Conservation (phyloP, 2,888 invertebrate genomes). For the Drosophila siamana region DNA sequence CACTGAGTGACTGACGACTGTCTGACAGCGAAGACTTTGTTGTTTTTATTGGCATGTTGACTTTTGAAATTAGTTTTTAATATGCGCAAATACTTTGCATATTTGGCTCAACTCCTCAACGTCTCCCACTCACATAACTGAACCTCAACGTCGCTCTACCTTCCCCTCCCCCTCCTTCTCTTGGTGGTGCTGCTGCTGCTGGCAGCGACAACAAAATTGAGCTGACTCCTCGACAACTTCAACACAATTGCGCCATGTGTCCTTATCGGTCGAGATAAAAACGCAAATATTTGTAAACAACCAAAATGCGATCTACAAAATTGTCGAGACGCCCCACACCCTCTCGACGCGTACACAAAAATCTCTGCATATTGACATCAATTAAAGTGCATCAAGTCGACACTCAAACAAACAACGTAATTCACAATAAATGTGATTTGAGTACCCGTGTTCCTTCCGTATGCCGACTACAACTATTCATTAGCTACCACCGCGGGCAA, state of each 20-base stretch:
- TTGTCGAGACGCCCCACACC: slow-evolving; percentile 26
- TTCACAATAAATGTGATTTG: slow-evolving; percentile 78
- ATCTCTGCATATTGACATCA: slow-evolving; percentile 82
- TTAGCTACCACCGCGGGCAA: slow-evolving; percentile 68
- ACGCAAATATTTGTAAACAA: slow-evolving; percentile 76
- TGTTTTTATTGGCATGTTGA: slow-evolving; percentile 84
- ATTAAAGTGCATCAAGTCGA: slow-evolving; percentile 83
- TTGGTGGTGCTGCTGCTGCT: too few relatives aligned
- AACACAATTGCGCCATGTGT: slow-evolving; percentile 67
- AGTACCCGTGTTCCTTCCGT: slow-evolving; percentile 36
- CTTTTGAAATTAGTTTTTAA: slow-evolving; percentile 85
- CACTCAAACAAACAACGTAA: slow-evolving; percentile 81
- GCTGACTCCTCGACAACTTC: slow-evolving; percentile 24
- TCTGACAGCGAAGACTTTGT: slow-evolving; percentile 41
- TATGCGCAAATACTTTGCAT: slow-evolving; percentile 84
- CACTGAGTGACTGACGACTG: not conserved
- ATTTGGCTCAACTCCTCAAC: slow-evolving; percentile 46
- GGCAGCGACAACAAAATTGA: slow-evolving; percentile 17
- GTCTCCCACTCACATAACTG: too few relatives aligned
- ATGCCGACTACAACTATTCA: slow-evolving; percentile 68
- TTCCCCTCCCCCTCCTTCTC: too few relatives aligned
- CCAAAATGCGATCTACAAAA: slow-evolving; percentile 63
- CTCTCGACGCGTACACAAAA: slow-evolving; percentile 30
- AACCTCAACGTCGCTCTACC: too few relatives aligned
- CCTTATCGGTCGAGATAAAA: slow-evolving; percentile 49